These are phyloP conservation scores for Phaethon lepturus DNA, from an alignment of 2,113 vertebrate genomes.

Conservation along the genomic window DNA sequence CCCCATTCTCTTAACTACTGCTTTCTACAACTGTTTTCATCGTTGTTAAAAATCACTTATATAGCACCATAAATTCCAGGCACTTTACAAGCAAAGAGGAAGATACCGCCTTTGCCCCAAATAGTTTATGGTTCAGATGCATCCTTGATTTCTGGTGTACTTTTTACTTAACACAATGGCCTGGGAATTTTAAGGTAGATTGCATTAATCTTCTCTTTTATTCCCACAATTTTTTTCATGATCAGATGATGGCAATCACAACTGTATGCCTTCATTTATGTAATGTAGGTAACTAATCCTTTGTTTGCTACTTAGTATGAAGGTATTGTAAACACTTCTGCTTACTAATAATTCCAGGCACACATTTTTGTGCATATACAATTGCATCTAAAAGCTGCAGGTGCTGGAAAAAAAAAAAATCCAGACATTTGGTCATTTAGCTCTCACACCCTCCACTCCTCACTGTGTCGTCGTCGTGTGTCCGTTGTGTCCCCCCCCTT, in stretches of 20 bases:
- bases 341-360: background rate
- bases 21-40: constrained; percentile 17
- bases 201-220: background rate
- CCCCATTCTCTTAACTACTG: background rate
- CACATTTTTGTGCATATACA: background rate
- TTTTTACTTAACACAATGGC: background rate
- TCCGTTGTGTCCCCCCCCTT: too few relatives aligned
- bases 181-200: background rate
- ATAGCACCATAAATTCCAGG: background rate
- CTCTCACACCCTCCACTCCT: too few relatives aligned
- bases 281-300: background rate
- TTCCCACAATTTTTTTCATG: background rate
- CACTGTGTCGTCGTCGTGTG: too few relatives aligned
- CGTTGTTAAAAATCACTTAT: constrained; percentile 26
- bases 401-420: background rate
- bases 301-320: background rate
- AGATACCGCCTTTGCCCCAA: background rate
- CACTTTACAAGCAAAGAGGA: background rate
- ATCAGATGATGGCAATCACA: background rate
- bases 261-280: background rate
- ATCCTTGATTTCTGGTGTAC: background rate
- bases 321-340: background rate
- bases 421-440: background rate
- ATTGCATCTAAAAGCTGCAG: background rate
- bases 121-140: background rate